Evolutionary conservation across 2,888 invertebrate species (phyloP).

Genomic region (Ypsolopha sequella): DNA sequence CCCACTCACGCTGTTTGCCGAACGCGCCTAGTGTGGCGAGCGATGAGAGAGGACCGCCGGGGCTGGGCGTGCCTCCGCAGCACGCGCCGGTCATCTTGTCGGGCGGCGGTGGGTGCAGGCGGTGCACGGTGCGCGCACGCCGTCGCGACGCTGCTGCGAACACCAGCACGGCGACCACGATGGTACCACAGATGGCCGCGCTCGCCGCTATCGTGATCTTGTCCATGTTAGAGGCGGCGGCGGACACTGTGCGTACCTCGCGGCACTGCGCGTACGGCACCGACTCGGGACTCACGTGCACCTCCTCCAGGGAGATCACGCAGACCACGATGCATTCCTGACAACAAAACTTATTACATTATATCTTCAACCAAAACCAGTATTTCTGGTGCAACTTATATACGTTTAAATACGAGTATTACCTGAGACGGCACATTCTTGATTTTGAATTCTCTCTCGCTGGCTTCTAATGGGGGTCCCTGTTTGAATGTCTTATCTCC

Average conservation of each 20-base stretch:
- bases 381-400: background rate
- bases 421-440: constrained; percentile 93
- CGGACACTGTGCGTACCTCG: constrained; percentile 88
- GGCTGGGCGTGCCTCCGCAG: constrained; percentile 81
- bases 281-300: constrained; percentile 87
- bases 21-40: constrained; percentile 87
- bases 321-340: constrained; percentile 95
- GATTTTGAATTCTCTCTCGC: constrained; percentile 92
- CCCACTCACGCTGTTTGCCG: constrained; percentile 84
- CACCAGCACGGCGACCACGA: constrained; percentile 90
- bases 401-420: constrained; percentile 13
- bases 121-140: constrained; percentile 82
- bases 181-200: constrained; percentile 93
- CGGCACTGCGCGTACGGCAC: constrained; percentile 90
- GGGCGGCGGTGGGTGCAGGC: constrained; percentile 75
- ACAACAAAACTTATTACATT: background rate
- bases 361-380: too few relatives aligned
- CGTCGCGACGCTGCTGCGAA: constrained; percentile 89
- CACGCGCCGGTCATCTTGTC: constrained; percentile 84
- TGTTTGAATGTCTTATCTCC: constrained; percentile 92
- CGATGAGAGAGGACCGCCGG: constrained; percentile 84
- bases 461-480: constrained; percentile 89
- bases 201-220: constrained; percentile 95
- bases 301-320: constrained; percentile 90
- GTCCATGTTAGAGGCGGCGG: constrained; percentile 91